A percentile compares a stretch with the other conserved stretches of the same genome.
These are phyloP conservation scores for Hyppa rectilinea DNA, from an alignment of 2,888 invertebrate genomes.

Conservation along the genomic window DNA sequence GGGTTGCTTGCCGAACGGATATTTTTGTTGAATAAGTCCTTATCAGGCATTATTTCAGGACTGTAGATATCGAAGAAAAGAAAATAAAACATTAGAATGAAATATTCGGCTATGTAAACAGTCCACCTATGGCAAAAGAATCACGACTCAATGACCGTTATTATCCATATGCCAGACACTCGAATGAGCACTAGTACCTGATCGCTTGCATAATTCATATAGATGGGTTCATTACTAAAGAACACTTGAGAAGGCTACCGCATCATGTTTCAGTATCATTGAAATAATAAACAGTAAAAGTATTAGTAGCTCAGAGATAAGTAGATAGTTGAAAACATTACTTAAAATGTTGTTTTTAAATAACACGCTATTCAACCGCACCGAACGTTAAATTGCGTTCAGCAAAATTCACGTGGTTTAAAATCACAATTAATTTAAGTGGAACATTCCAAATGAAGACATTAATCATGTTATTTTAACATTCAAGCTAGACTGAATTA, in stretches of 20 bases:
- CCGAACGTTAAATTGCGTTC: conserved; percentile 26
- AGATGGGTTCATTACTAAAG: neutral
- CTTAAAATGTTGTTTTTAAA: neutral
- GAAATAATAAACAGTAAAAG: neutral
- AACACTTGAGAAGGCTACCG: too few relatives aligned
- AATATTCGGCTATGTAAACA: neutral
- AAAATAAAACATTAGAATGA: neutral
- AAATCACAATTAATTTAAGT: conserved; percentile 57
- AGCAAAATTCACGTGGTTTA: conserved; percentile 28
- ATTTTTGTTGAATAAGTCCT: neutral
- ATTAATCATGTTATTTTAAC: conserved; percentile 56
- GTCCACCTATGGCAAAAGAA: neutral
- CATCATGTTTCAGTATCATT: neutral
- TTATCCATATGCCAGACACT: neutral
- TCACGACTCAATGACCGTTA: neutral
- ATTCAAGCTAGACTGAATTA: conserved; percentile 55
- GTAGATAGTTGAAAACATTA: neutral
- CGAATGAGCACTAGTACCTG: conserved; percentile 6
- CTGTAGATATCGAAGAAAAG: neutral
- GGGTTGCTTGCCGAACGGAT: neutral
- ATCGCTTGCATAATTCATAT: neutral
- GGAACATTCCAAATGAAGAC: conserved; percentile 51
- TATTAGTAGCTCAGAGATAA: neutral
- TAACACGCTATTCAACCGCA: neutral
- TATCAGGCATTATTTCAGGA: neutral